Evolutionary conservation across 1,140 invertebrate genomes (phyloP).

Genomic region (Dermatophagoides farinae): DNA sequence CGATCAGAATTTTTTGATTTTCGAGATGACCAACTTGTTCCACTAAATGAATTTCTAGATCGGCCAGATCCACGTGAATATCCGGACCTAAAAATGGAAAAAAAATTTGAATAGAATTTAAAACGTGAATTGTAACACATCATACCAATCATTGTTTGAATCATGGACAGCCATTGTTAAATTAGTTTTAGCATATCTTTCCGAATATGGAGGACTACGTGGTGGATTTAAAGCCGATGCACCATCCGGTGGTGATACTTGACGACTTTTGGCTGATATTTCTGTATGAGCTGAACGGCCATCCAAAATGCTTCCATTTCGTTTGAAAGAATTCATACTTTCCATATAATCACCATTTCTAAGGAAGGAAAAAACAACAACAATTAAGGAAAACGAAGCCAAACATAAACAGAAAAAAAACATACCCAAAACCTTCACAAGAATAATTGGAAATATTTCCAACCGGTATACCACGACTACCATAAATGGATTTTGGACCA

Average conservation of each 20-base stretch:
- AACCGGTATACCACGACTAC: slow-evolving; percentile 17
- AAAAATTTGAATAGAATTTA: not conserved
- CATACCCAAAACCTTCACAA: slow-evolving; percentile 15
- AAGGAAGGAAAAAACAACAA: not conserved
- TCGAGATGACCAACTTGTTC: slow-evolving; percentile 19
- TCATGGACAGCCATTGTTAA: not conserved
- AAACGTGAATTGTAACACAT: not conserved
- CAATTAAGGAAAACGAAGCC: not conserved
- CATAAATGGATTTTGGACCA: slow-evolving; percentile 18
- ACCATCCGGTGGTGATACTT: slow-evolving; percentile 20
- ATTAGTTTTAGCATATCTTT: slow-evolving; percentile 2
- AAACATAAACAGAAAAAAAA: no score
- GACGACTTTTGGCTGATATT: slow-evolving; percentile 10
- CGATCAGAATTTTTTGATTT: slow-evolving; percentile 13
- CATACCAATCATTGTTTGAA: not conserved
- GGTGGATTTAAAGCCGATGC: slow-evolving; percentile 18
- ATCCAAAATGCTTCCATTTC: not conserved
- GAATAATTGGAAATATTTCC: slow-evolving; percentile 20
- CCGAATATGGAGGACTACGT: slow-evolving; percentile 16
- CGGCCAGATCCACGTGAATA: slow-evolving; percentile 15
- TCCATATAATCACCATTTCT: slow-evolving; percentile 16
- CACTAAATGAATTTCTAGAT: slow-evolving; percentile 14
- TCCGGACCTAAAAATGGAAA: slow-evolving; percentile 7
- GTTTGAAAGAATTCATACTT: slow-evolving; percentile 13
- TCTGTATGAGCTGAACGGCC: slow-evolving; percentile 5